Conservation (phyloP, 2,888 invertebrate species). For the Drosophila picticornis region DNA sequence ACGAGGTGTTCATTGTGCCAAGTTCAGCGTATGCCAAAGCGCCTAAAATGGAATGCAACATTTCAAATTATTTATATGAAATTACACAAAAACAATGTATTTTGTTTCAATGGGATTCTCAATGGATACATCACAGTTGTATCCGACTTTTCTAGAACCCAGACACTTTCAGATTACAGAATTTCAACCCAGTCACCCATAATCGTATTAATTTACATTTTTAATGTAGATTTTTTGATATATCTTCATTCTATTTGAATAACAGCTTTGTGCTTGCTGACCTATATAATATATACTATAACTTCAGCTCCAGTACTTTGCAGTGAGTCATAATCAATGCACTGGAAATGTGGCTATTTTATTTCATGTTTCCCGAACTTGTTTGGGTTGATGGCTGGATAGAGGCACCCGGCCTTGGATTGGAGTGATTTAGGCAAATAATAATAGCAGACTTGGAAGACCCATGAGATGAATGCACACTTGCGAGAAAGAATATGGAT, state of each 20-base stretch:
- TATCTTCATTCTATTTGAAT: not conserved
- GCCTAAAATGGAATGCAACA: slow-evolving; percentile 86
- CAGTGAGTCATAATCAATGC: too few species aligned
- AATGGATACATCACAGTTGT: not conserved
- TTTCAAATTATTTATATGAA: not conserved
- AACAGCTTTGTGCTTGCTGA: not conserved
- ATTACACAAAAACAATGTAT: not conserved
- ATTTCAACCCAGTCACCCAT: not conserved
- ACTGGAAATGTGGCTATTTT: too few species aligned
- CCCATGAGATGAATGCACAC: too few species aligned
- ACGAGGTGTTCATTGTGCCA: slow-evolving; percentile 97
- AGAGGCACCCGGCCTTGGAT: not conserved
- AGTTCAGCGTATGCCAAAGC: slow-evolving; percentile 97
- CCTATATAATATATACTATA: not conserved
- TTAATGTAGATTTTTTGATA: not conserved
- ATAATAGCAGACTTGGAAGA: not conserved
- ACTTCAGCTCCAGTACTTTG: too few species aligned
- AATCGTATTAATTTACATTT: not conserved
- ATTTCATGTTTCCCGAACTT: not conserved
- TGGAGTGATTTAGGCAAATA: not conserved
- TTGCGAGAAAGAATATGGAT: too few species aligned
- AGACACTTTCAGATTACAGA: too few species aligned
- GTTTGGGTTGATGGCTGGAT: not conserved
- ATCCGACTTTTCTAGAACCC: not conserved
- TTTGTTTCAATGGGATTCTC: not conserved